Evolutionary conservation across 2,113 vertebrate species (phyloP), one percentile per base, ranked within the genome.

Genomic region (Physeter macrocephalus): DNA sequence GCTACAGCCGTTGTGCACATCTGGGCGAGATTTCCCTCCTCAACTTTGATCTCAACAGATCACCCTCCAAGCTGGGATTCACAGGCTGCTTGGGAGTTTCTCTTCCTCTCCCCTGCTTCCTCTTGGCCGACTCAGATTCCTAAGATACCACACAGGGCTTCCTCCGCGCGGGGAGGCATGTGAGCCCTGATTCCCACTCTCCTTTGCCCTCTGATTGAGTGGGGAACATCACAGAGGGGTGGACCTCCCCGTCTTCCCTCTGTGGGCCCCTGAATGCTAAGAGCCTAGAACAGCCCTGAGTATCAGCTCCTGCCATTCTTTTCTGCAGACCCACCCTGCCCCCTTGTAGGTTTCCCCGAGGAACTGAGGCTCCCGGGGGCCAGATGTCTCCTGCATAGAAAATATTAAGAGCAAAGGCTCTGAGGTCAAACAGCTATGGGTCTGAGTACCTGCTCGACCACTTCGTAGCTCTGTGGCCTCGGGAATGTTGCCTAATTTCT

Each of bases 111-210:
- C 7, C 8, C 31, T 78, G 4, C 39, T 78, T 88, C n/a, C 64
- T 75, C 4, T 75, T 11, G 5, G 17, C 27, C 11, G 62, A 1
- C 18, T 23, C 2, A 17, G 57, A 64, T 84, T 81, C 80, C 87
- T 75, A 17, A 77, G 46, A 57, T 39, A 15, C 14, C 36, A 12
- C 4, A 54, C 18, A 15, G 2, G 67, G 11, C 9, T 1, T 8
- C 27, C 34, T 81, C 20, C 2, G 5, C 2, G 5, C 23, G 12
- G 20, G 27, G 20, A 67, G 46, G n/a, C 21, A 11, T 0, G 0
- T 21, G 1, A 62, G 27, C 49, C 27, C 29, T 6, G 21, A 41
- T 18, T 29, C 18, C 69, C 9, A 8, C 29, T 54, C 25, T 74
- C 34, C 31, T 88, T n/a, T 81, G 27, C 36, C 13, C 18, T 43